phyloP scores from a whole-genome alignment of 1,140 invertebrate species.

The Lepidurus apus region DNA sequence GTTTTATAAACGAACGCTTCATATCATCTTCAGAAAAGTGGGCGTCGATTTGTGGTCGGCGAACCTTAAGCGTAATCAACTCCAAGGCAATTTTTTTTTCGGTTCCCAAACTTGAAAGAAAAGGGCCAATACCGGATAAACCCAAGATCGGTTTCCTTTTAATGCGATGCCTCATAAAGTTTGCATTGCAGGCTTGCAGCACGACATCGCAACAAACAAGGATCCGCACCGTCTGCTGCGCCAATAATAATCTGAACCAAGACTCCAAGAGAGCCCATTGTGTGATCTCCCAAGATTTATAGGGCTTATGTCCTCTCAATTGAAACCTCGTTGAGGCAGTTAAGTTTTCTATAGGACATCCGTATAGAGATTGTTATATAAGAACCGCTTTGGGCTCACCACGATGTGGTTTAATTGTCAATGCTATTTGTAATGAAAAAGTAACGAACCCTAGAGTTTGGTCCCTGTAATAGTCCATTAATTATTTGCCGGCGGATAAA shows the following conservation, averaged over 20 bases:
- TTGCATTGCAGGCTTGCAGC: neutral
- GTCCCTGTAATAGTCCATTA: too few relatives aligned
- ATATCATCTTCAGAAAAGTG: neutral
- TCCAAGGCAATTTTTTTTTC: neutral
- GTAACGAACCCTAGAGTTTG: too few relatives aligned
- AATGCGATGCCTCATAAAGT: constrained; percentile 1
- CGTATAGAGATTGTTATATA: neutral
- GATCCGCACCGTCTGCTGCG: neutral
- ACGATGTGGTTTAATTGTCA: too few relatives aligned
- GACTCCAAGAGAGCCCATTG: neutral
- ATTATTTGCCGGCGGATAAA: too few relatives aligned
- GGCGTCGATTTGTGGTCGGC: constrained; percentile 16
- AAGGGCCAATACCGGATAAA: constrained; percentile 18
- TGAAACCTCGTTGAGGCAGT: neutral
- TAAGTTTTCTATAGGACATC: neutral
- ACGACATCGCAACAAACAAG: constrained; percentile 1
- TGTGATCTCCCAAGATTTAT: neutral
- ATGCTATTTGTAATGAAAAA: too few relatives aligned
- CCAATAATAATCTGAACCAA: constrained; percentile 1
- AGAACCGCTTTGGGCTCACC: neutral
- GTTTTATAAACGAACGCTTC: neutral
- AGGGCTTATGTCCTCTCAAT: neutral
- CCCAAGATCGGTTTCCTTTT: constrained; percentile 10
- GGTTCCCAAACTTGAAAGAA: neutral
- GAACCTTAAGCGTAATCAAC: neutral